Evolutionary conservation across 2,888 invertebrate species (phyloP), one percentile per base, ranked within the genome.

Genomic region (Julus scandinavius): DNA sequence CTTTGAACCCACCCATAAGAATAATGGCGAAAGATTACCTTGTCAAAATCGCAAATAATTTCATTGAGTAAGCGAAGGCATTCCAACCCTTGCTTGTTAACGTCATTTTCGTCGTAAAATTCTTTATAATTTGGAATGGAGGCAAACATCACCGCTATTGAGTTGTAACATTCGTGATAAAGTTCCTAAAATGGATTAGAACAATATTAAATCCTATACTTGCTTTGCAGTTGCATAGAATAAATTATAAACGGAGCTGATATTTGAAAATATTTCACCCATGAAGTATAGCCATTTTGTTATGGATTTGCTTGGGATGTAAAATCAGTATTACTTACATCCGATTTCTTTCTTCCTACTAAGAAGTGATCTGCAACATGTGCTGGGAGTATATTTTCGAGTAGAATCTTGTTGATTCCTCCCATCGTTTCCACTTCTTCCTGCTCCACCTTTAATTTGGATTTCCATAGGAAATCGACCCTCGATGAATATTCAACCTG

Each of bases 81-180:
- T 92, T 99, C 99, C 72, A 99, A 93, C 0, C 98, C 98, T 92
- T 99, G 98, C 91, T 98, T 97, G 92, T 97, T 98, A 90, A 98
- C 97, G 91, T 98, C 98, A n/a, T 96, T 98, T 92, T 98, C 98
- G 91, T 97, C 97, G 92, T 98, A 98, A 92, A 98, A 98, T 92
- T 98, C 98, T 92, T 97, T 97, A 93, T 98, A 99, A 93, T 99
- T 98, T 6, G 99, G 98, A 91, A 99, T 99, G 0, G 98, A 98
- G 0, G 99, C 98, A 92, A 99, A 99, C 98, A 99, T 98, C 9
- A 99, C 99, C 0, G 97, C 97, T 89, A 99, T 97, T 91, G 96
- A 96, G 20, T 95, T 96, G 92, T 99, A 99, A 83, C 97, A 94
- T 92, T 99, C 97, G 92, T 98, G 98, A 92, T 99, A 99, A 0